These are phyloP conservation scores for Tenodera sinensis DNA, from an alignment of 2,888 invertebrate species.

Conservation along the genomic window DNA sequence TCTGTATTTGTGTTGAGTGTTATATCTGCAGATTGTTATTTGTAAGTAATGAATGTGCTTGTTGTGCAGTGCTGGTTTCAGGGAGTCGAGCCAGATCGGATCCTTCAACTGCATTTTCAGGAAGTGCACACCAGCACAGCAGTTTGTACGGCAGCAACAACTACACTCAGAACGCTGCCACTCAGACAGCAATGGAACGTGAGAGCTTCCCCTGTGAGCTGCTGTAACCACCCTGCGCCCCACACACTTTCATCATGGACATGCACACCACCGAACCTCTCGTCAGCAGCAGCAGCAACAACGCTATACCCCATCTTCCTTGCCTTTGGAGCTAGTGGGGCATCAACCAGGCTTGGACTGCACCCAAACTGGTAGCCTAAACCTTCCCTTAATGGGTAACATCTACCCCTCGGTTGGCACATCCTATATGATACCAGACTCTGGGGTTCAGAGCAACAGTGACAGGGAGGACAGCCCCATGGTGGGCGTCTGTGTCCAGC, in stretches of 20 bases:
- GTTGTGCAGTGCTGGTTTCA: conserved; percentile 3
- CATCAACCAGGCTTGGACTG: conserved; percentile 43
- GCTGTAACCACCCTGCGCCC: conserved; percentile 52
- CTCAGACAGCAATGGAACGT: conserved; percentile 63
- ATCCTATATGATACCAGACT: conserved; percentile 32
- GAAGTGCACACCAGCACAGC: conserved; percentile 40
- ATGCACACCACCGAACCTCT: conserved; percentile 26
- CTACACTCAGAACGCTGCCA: conserved; percentile 20
- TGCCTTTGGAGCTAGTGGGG: conserved; percentile 33
- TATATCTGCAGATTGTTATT: too few species aligned
- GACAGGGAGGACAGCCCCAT: conserved; percentile 72
- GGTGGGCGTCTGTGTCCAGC: conserved; percentile 86
- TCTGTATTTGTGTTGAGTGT: too few species aligned
- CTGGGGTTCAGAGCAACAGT: conserved; percentile 39
- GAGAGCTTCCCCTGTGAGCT: conserved; percentile 42
- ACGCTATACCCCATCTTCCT: conserved; percentile 39
- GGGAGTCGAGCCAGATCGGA: conserved; percentile 38
- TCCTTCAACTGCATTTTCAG: conserved; percentile 32
- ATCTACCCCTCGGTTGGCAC: conserved; percentile 21
- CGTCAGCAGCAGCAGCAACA: conserved; percentile 29
- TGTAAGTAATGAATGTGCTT: neutral
- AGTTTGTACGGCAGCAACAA: conserved; percentile 1
- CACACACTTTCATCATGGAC: conserved; percentile 35
- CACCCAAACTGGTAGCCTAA: conserved; percentile 44
- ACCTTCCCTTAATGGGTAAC: conserved; percentile 41